These are phyloP conservation scores for Coregonus ussuriensis DNA, from an alignment of 2,797 vertebrate genomes.

Conservation along the genomic window DNA sequence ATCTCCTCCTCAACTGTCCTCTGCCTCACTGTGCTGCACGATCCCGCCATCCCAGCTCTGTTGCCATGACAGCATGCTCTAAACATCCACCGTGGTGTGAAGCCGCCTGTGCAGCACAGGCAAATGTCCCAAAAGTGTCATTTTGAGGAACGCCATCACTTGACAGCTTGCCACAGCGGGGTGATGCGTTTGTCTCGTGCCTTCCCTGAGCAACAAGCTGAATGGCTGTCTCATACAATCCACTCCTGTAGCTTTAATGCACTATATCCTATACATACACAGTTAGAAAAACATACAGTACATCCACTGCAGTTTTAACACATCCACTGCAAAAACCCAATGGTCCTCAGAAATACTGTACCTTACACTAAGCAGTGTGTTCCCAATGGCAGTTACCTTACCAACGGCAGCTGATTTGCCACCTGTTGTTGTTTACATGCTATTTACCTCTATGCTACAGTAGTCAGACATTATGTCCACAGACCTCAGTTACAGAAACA, in stretches of 20 bases:
- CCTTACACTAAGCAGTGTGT: background rate
- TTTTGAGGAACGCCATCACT: background rate
- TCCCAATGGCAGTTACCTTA: background rate
- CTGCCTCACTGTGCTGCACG: background rate
- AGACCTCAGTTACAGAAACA: conserved; percentile 22
- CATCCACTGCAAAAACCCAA: background rate
- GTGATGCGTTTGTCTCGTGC: conserved; percentile 1
- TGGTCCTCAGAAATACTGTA: background rate
- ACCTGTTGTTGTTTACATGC: background rate
- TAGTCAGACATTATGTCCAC: conserved; percentile 21
- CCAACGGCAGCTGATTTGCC: background rate
- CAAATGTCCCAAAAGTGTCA: conserved; percentile 5
- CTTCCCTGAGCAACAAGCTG: background rate
- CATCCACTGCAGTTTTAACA: background rate
- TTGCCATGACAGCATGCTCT: conserved; percentile 34
- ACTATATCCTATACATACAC: background rate
- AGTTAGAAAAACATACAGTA: background rate
- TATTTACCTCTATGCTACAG: conserved; percentile 29
- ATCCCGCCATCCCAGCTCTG: conserved; percentile 11
- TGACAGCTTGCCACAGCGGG: background rate
- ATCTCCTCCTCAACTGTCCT: background rate
- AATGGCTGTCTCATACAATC: background rate
- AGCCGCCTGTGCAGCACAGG: conserved; percentile 1
- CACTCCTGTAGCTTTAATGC: background rate
- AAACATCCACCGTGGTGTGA: conserved; percentile 27